Base-by-base conservation (phyloP, 1,140 invertebrate species). In the Bactericera cockerelli region DNA sequence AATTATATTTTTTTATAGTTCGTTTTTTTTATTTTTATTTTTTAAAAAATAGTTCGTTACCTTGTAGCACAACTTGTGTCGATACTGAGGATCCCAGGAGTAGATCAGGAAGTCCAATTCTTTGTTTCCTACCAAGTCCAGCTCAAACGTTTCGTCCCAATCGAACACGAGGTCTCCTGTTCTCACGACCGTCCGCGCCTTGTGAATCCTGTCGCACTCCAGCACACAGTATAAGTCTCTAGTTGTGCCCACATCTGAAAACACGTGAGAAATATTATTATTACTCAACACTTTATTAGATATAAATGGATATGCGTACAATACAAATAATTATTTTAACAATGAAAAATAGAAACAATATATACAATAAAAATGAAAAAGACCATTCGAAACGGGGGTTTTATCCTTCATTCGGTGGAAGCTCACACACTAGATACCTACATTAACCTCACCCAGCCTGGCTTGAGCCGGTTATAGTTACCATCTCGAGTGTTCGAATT, bases 141-240 rank as follows among this genome's bases (percentile, higher is more conserved):
- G 75, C 71, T 99, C 95, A 67, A 99, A 99, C 24, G 91, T 92
- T 75, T 99, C 96, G 68, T 98, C 93, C 96, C 96, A 99, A 72
- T 98, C 93, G 71, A 98, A 98, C 69, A 94, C 91, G 13, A 96
- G 79, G 70, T 98, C 94, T 22, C 93, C 94, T 10, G 91, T 95
- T 53, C 93, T 80, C n/a, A 96, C 93, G 59, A 97, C 93, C 2
- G 96, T 98, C 25, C 95, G 74, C 2, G 95, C 95, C 76, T 98
- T 97, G 73, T 98, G 95, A 8, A 96, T 85, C 62, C 93, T 81
- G 72, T 99, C 95, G 67, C 67, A 68, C 58, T 68, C 64, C 21
- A 98, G 77, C 1, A 98, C 94, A 70, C 93, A 98, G 69, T 99
- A 99, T 22, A 99, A 75, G 74, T 97, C 93, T 61, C 89, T 75